Conservation (phyloP, 2,113 vertebrate genomes). For the Canis aureus region DNA sequence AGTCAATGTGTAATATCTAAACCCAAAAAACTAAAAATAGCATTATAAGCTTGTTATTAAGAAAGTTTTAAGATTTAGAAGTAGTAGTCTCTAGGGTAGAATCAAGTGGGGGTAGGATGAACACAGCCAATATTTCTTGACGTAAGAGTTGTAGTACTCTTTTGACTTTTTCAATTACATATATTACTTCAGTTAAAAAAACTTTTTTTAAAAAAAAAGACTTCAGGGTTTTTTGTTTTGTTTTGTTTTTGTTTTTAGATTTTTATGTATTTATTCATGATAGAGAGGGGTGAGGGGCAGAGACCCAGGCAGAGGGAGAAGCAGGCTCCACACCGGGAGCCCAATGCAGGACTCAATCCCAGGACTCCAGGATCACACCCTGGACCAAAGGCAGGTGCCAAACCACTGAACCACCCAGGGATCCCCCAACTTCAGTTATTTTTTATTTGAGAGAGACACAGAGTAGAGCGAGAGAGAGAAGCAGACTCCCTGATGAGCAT, state of each 20-base stretch:
- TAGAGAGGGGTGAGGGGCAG: too few relatives aligned
- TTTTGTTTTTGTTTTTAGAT: too few relatives aligned
- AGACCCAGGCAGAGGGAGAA: too few relatives aligned
- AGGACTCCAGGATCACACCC: too few relatives aligned
- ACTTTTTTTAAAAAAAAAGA: background rate
- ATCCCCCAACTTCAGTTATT: background rate
- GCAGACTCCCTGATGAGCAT: background rate
- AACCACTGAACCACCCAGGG: too few relatives aligned
- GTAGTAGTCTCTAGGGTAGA: background rate
- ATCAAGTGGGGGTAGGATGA: background rate
- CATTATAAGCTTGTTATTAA: background rate
- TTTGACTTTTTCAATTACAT: background rate
- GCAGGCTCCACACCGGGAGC: too few relatives aligned
- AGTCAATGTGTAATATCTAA: background rate
- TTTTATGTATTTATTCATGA: too few relatives aligned
- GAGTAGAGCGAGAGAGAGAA: background rate
- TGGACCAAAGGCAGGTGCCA: too few relatives aligned
- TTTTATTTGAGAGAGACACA: background rate
- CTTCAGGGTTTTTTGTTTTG: too few relatives aligned
- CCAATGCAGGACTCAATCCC: too few relatives aligned
- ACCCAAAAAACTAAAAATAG: constrained; percentile 7
- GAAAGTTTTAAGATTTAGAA: background rate
- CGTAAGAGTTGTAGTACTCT: background rate
- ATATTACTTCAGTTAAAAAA: background rate
- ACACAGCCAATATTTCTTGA: background rate